Evolutionary conservation across 2,797 vertebrate species (phyloP), one percentile per base, ranked within the genome.

Genomic region (Lindbergichthys nudifrons): DNA sequence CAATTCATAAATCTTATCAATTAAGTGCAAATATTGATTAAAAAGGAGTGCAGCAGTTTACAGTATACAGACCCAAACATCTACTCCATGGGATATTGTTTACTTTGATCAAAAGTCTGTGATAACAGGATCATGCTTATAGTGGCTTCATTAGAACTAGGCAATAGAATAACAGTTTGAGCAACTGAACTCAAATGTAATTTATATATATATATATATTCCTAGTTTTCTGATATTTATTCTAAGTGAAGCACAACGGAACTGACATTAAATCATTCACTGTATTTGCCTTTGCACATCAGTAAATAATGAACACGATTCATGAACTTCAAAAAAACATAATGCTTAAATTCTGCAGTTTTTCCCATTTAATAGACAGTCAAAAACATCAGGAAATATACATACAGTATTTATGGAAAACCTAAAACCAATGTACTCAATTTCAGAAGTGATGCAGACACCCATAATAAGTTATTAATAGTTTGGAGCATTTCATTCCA

Each of bases 341-440:
- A 58, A 83, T 61, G 19, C 57, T 53, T 36, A 62, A 60, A 65
- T 66, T 75, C 50, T 75, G 70, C 45, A 80, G 47, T 80, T 82
- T 36, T 87, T 83, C 77, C 76, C 77, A 82, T 93, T 93, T 93
- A 93, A 92, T 93, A 68, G 60, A 80, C 67, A 87, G 52, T 81
- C 77, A 68, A 79, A 86, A 87, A 76, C 62, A 87, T 64, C 62
- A 84, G 58, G 63, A 83, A 85, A 88, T 80, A 42, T 73, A 87
- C 82, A 87, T 64, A 91, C 82, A 82, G 66, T 73, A 68, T 78
- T 47, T 74, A 60, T 82, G 71, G 21, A 39, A 81, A 83, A 72
- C 74, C 77, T 91, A 88, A 92, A 92, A 91, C 79, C 87, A 91
- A 84, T 80, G 59, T 82, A 91, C 74, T 84, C 80, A 51, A 57